These are phyloP conservation scores for Drosophila takahashii DNA, from an alignment of 1,140 invertebrate genomes.

Conservation along the genomic window DNA sequence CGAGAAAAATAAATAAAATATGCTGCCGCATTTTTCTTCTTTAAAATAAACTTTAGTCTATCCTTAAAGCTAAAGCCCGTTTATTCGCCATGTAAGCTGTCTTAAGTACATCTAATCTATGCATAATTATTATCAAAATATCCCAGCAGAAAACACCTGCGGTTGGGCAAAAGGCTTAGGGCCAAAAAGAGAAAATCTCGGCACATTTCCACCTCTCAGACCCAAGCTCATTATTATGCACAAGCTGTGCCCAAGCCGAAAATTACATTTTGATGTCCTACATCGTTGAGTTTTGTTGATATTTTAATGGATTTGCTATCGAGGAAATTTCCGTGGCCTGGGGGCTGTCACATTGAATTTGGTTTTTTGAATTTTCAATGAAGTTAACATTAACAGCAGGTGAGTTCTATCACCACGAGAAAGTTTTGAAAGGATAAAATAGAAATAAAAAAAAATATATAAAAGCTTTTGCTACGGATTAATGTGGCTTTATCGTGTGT, in stretches of 20 bases:
- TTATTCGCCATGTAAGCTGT: slow-evolving; percentile 22
- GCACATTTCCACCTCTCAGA: slow-evolving; percentile 2
- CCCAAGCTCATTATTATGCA: slow-evolving; percentile 71
- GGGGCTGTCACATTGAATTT: slow-evolving; percentile 59
- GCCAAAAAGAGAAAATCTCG: slow-evolving; percentile 37
- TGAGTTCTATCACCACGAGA: slow-evolving; percentile 21
- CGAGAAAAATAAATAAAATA: slow-evolving; percentile 8
- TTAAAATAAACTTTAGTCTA: slow-evolving; percentile 6
- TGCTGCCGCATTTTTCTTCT: background rate
- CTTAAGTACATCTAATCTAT: slow-evolving; percentile 38
- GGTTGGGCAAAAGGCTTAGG: slow-evolving; percentile 43
- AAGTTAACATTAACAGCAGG: slow-evolving; percentile 56
- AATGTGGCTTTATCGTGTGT: slow-evolving; percentile 30
- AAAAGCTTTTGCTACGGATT: slow-evolving; percentile 6
- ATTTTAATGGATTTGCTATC: slow-evolving; percentile 80
- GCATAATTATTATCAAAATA: slow-evolving; percentile 43
- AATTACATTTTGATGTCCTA: slow-evolving; percentile 80
- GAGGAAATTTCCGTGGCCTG: slow-evolving; percentile 53
- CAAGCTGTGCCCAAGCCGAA: slow-evolving; percentile 67
- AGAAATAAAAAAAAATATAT: slow-evolving; percentile 5
- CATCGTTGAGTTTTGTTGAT: slow-evolving; percentile 76
- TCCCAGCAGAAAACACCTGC: slow-evolving; percentile 35
- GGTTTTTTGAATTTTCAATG: slow-evolving; percentile 53
- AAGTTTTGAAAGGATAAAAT: background rate
- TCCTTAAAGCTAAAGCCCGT: slow-evolving; percentile 1